A percentile compares a stretch with the other conserved stretches of the same genome.
Conservation (phyloP, 2,113 vertebrate genomes). For the Phasianus colchicus region DNA sequence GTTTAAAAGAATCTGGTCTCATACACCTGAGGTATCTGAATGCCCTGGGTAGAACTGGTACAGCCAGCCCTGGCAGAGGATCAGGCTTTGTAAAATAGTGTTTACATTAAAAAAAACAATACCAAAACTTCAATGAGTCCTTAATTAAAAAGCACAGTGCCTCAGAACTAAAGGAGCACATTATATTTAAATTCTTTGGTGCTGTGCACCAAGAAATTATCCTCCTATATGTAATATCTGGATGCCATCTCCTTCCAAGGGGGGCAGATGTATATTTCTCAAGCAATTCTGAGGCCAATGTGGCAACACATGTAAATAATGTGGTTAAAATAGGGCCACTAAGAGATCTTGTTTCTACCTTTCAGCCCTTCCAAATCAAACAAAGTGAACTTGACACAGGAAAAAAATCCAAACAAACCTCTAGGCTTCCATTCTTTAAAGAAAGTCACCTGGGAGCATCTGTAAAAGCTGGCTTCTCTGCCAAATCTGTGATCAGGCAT, state of each 20-base stretch:
- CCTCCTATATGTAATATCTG: background rate
- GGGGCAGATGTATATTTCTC: background rate
- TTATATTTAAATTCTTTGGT: conserved; percentile 5
- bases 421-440: background rate
- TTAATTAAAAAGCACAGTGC: background rate
- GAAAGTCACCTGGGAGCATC: conserved; percentile 7
- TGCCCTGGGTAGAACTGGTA: background rate
- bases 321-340: background rate
- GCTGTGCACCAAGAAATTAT: conserved; percentile 27
- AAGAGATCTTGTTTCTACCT: background rate
- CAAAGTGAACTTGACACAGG: background rate
- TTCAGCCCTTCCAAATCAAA: background rate
- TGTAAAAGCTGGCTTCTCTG: background rate
- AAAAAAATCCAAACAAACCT: background rate
- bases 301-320: conserved; percentile 16
- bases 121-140: background rate
- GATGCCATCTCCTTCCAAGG: background rate
- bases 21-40: background rate
- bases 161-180: background rate
- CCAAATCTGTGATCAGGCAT: background rate
- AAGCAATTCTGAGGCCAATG: background rate
- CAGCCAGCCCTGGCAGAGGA: conserved; percentile 6
- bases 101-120: background rate
- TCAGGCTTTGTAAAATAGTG: background rate
- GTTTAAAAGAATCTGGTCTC: background rate